phyloP scores from a whole-genome alignment of 2,113 vertebrate species.

The Azemiops feae region DNA sequence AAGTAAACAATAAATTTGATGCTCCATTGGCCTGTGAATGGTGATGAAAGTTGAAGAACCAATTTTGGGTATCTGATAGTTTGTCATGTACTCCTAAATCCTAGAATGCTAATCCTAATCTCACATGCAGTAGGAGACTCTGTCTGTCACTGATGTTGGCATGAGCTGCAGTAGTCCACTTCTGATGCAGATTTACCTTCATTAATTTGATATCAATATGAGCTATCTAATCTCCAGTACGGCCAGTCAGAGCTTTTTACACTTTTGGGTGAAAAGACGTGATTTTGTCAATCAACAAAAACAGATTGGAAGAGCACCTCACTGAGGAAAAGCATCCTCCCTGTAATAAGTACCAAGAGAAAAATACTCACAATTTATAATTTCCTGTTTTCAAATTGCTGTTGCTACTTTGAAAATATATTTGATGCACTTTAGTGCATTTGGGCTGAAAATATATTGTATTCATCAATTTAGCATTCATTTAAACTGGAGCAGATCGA shows the following conservation, averaged over 20 bases:
- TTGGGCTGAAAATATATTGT: background rate
- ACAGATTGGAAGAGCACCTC: background rate
- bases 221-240: background rate
- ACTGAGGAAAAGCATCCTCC: background rate
- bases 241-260: background rate
- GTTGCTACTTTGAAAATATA: background rate
- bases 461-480: background rate
- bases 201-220: background rate
- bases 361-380: background rate
- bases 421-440: background rate
- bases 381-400: background rate
- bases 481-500: background rate
- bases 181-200: background rate
- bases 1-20: background rate
- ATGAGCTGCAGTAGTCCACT: background rate
- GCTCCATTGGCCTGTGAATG: background rate
- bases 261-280: background rate
- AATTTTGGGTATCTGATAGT: background rate
- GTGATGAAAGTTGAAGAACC: background rate
- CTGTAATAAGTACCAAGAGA: background rate
- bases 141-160: background rate
- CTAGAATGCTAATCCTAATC: background rate
- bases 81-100: background rate
- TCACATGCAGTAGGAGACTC: background rate
- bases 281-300: background rate